Conservation (phyloP, 2,888 invertebrate species). For the Rhorus exstirpatorius region DNA sequence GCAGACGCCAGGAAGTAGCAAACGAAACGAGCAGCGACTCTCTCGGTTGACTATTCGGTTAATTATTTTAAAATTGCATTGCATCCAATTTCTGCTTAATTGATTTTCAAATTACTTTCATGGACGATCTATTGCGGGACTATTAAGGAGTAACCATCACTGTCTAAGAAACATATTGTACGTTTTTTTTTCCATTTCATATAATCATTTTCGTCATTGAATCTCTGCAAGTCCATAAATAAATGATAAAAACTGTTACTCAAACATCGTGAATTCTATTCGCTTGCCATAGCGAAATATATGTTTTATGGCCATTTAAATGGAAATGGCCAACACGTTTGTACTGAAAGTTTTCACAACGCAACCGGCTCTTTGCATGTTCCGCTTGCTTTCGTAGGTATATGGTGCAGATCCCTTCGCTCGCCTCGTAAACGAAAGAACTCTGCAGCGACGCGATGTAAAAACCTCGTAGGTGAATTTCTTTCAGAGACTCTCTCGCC, state of each 20-base stretch:
- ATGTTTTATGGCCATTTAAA: constrained; percentile 22
- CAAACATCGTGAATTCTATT: not conserved
- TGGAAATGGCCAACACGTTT: constrained; percentile 7
- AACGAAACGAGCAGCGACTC: no score
- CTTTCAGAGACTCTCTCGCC: constrained; percentile 53
- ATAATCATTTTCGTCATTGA: not conserved
- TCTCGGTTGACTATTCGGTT: no score
- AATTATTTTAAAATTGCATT: no score
- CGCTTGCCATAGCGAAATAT: not conserved
- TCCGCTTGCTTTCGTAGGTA: constrained; percentile 3
- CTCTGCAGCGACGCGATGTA: constrained; percentile 26
- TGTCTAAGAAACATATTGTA: not conserved
- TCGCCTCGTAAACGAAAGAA: constrained; percentile 25
- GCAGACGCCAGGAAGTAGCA: no score
- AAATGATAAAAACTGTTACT: not conserved
- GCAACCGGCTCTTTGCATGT: not conserved
- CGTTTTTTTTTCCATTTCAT: no score
- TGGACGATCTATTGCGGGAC: not conserved
- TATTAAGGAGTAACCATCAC: no score
- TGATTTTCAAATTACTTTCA: not conserved
- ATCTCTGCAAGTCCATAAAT: constrained; percentile 19
- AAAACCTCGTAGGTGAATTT: constrained; percentile 54
- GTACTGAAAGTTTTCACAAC: not conserved
- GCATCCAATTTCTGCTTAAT: no score
- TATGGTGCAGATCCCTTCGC: constrained; percentile 7